These are phyloP conservation scores for Diorhabda carinulata DNA, from an alignment of 1,140 invertebrate species.

Conservation along the genomic window DNA sequence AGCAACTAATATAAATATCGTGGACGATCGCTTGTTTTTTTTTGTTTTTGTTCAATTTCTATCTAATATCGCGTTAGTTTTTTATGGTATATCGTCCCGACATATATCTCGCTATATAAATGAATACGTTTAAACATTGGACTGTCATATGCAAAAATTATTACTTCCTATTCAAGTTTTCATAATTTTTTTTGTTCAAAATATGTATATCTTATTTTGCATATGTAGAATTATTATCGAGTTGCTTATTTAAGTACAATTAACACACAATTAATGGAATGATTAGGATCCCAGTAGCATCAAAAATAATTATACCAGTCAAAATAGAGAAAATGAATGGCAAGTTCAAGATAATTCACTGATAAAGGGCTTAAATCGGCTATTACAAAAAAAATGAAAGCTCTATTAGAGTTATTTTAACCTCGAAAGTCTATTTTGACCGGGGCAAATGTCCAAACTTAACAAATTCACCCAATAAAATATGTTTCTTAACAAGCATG, in stretches of 20 bases:
- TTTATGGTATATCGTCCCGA: constrained; percentile 8
- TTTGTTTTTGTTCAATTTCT: constrained; percentile 20
- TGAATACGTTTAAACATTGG: constrained; percentile 28
- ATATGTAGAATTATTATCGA: constrained; percentile 44
- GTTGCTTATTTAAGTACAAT: constrained; percentile 39
- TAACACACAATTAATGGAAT: constrained; percentile 26
- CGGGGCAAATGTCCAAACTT: constrained; percentile 12
- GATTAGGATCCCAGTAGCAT: constrained; percentile 21
- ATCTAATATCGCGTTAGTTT: constrained; percentile 17
- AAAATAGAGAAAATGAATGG: background rate
- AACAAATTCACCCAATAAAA: constrained; percentile 10
- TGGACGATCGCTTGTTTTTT: constrained; percentile 22
- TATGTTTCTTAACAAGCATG: no score
- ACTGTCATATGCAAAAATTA: constrained; percentile 47
- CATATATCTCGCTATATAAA: constrained; percentile 12
- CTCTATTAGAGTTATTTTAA: no score
- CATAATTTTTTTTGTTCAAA: constrained; percentile 31
- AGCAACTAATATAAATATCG: constrained; percentile 41
- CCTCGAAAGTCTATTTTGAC: no score
- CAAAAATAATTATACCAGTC: constrained; percentile 9
- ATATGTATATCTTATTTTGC: constrained; percentile 40
- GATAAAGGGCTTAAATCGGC: no score
- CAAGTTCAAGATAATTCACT: no score
- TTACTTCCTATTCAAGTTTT: constrained; percentile 34
- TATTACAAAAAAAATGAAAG: no score